A percentile compares a stretch with the other conserved stretches of the same genome.
These are phyloP conservation scores for Bactericera cockerelli DNA, from an alignment of 1,140 invertebrate genomes.

Conservation along the genomic window DNA sequence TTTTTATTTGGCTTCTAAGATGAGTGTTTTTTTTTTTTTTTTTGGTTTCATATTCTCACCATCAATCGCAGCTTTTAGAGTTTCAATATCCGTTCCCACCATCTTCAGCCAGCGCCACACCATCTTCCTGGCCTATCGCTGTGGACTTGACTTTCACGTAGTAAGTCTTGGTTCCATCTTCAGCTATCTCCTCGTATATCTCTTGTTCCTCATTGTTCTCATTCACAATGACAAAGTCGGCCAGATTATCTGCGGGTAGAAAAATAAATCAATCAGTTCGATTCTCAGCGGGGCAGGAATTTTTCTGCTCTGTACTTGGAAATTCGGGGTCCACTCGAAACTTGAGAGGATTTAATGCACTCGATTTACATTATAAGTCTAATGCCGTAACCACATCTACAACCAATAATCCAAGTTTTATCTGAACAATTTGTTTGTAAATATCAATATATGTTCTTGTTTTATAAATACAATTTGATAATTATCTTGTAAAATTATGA, in stretches of 20 bases:
- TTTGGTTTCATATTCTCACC: no score
- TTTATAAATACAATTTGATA: background rate
- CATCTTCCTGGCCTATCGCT: no score
- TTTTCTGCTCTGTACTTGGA: no score
- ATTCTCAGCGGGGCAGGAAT: no score
- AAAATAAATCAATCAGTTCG: background rate
- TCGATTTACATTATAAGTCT: no score
- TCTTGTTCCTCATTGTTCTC: conserved; percentile 5
- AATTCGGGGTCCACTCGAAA: background rate
- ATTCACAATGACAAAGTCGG: background rate
- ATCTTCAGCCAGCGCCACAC: no score
- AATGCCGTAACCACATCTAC: background rate
- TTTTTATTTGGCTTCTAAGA: no score
- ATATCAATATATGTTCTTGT: background rate
- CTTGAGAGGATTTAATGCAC: background rate
- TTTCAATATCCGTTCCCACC: no score
- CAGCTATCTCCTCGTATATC: background rate
- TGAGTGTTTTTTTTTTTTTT: no score
- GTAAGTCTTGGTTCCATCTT: conserved; percentile 1
- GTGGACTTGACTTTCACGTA: background rate
- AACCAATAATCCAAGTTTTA: background rate
- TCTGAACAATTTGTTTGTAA: no score
- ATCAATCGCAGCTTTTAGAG: no score
- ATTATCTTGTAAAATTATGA: no score
- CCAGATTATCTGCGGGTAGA: background rate